A percentile compares a stretch with the other conserved stretches of the same genome.
These are phyloP conservation scores for Mustela lutreola DNA, from an alignment of 2,113 vertebrate genomes.

Conservation along the genomic window DNA sequence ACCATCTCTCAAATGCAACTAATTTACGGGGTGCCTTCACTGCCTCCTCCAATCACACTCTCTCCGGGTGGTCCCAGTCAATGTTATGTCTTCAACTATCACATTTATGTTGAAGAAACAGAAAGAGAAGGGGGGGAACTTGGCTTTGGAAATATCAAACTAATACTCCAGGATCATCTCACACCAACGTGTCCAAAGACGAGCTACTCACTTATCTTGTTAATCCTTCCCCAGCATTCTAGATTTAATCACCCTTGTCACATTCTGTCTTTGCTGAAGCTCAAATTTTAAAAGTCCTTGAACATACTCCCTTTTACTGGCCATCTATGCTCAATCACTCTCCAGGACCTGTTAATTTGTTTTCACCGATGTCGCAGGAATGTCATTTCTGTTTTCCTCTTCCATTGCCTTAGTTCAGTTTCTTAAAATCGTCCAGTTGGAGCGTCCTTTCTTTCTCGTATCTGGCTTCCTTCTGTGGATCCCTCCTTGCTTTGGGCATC, in stretches of 20 bases:
- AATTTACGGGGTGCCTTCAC: not conserved
- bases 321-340: not conserved
- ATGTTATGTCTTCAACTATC: not conserved
- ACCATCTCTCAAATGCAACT: not conserved
- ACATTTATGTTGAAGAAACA: not conserved
- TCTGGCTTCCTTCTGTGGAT: not conserved
- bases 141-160: not conserved
- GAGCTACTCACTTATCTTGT: not conserved
- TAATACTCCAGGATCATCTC: not conserved
- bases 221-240: not conserved
- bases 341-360: not conserved
- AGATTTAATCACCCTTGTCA: not conserved
- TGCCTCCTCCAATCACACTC: not conserved
- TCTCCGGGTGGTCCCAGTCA: not conserved
- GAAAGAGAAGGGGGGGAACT: not conserved
- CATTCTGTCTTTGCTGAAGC: not conserved
- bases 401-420: not conserved
- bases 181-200: not conserved
- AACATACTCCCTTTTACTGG: not conserved
- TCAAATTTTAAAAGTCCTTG: not conserved
- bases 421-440: not conserved
- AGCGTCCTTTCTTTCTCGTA: not conserved
- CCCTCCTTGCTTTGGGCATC: not conserved
- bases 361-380: not conserved
- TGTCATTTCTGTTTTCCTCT: not conserved